Conservation (phyloP, 2,888 invertebrate species). For the Eristalinus aeneus region DNA sequence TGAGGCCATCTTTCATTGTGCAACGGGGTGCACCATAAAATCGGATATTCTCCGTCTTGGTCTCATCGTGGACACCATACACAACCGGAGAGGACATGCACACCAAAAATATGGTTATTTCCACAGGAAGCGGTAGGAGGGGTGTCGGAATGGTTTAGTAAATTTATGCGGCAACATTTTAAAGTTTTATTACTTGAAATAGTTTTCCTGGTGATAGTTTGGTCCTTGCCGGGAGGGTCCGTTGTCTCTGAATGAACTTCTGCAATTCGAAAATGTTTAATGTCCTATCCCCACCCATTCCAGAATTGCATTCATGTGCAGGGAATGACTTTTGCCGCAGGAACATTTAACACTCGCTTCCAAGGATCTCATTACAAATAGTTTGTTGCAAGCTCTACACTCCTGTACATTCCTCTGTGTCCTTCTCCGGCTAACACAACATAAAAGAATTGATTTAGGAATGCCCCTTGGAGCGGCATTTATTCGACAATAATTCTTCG, state of each 20-base stretch:
- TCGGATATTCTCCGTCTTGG: conserved; percentile 1
- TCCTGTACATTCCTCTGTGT: not conserved
- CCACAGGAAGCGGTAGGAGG: not conserved
- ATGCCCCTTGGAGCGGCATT: conserved; percentile 19
- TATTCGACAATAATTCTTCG: conserved; percentile 43
- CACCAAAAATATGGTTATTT: conserved; percentile 39
- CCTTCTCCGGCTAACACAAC: not conserved
- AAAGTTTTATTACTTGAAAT: conserved; percentile 63
- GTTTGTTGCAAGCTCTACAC: not conserved
- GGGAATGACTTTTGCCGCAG: not conserved
- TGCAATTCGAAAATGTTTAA: not conserved
- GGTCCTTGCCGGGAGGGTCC: conserved; percentile 8
- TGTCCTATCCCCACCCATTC: not conserved
- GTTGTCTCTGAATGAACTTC: not conserved
- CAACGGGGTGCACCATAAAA: conserved; percentile 9
- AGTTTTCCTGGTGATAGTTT: not conserved
- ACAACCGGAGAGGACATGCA: not conserved
- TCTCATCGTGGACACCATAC: conserved; percentile 41
- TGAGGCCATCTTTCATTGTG: conserved; percentile 66
- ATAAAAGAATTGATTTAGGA: conserved; percentile 39
- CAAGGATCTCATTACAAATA: conserved; percentile 11
- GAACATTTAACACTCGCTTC: not conserved
- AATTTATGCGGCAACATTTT: conserved; percentile 68
- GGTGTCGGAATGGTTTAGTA: not conserved
- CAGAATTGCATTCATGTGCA: not conserved